Base-by-base conservation (phyloP, 30 jellyfish, hydroid and myxozoan species). In the Chrysaora quinquecirrha region DNA sequence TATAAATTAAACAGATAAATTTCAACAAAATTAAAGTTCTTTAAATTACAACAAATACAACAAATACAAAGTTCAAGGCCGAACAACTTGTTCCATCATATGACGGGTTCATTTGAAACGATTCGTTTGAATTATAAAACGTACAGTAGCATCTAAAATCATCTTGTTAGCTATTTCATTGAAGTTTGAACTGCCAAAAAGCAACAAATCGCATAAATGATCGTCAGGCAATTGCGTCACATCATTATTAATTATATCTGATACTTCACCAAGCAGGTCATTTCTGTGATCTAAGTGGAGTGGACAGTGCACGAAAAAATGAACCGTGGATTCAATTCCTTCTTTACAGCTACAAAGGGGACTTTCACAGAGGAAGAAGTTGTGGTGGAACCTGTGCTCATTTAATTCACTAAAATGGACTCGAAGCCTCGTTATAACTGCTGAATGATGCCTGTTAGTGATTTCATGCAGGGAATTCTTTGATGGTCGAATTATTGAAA, bases 401-500 rank as follows among this genome's bases (percentile, higher is more conserved):
- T 29, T 46, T 48, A 34, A 29, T 2, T 67, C 34, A 73, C 76
- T 73, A 43, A 43, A 43, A 43, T 43, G 58, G 16, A 16, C 58
- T 16, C 58, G 58, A 43, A 43, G 58, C 58, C 58, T 43, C 58
- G 58, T 43, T 43, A 43, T 43, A 16, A 43, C 12, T 43, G 58
- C 58, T 43, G 58, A 43, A 16, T 43, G 58, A 43, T 43, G 58
- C 58, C 16, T 43, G 58, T 43, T 43, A 43, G 58, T 43, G 9
- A 43, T 43, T 43, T 29, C 68, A 23, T 78, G 60, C 60, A 73
- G 56, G 28, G 73, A 38, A 1, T 73, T 50, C 16, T 34, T 31
- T 76, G 69, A 10, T 56, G 80, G 80, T 52, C 80, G 81, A 58
- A 76, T 54, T 76, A 58, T 76, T 76, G 80, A 61, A 0, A 76